Evolutionary conservation across 2,797 vertebrate genomes (phyloP), one percentile per base, ranked within the genome.

Genomic region (Poliocrania exsul): DNA sequence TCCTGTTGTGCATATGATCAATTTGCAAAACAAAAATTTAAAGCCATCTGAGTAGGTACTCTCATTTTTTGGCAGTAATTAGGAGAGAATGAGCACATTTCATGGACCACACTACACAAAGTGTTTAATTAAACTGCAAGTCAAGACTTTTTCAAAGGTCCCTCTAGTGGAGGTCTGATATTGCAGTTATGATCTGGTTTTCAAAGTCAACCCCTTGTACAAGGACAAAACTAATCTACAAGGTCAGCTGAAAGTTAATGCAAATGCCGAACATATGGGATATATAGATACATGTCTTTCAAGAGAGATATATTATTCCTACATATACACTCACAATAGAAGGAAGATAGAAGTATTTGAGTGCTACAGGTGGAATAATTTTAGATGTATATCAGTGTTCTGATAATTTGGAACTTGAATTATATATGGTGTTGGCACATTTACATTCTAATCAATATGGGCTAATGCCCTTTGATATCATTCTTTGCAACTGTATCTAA

Each of bases 101-200:
- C 51, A 66, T 25, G 90, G 88, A 54, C 38, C n/a, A 90, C 31
- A 6, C 16, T 49, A 69, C 5, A 11, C 21, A 62, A 58, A 92
- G 29, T 94, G 90, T 83, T 97, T 87, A 89, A 88, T 95, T 89
- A 88, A 95, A 88, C 33, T 58, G 64, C 74, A 87, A 91, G 19
- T 94, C 86, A 95, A 89, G 51, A 40, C 7, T 49, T 84, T 35
- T 95, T 92, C 78, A 62, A 92, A 89, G 67, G 86, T 86, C 53
- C 65, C 81, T 81, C 54, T 90, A 65, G 53, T 90, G 60, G 38
- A 86, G 40, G 65, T 79, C 96, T 70, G 61, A 61, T 85, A 42
- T 85, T 28, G 40, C n/a, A 89, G 71, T 88, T 92, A 93, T 46
- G 53, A 96, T 53, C 18, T 13, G 9, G 35, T 90, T 95, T 86